These are phyloP conservation scores for Drosophila aldrichi DNA, from an alignment of 2,888 invertebrate genomes.

Conservation along the genomic window DNA sequence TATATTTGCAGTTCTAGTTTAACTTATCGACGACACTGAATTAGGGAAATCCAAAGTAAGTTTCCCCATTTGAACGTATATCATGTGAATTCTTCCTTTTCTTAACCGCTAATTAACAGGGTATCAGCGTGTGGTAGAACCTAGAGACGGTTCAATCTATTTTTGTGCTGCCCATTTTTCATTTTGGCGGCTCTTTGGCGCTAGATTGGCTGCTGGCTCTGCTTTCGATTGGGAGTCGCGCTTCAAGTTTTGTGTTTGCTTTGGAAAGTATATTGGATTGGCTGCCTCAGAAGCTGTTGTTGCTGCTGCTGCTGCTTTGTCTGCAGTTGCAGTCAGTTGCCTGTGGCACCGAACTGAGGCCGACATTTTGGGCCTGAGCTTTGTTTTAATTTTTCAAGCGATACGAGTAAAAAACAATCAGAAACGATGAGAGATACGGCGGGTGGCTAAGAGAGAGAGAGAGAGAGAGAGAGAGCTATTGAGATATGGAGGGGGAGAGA, in stretches of 20 bases:
- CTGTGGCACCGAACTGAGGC: slow-evolving; percentile 38
- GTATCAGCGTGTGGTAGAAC: not conserved
- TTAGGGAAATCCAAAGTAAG: not conserved
- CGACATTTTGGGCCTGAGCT: slow-evolving; percentile 57
- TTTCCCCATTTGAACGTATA: not conserved
- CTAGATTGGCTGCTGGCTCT: slow-evolving; percentile 52
- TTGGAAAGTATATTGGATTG: slow-evolving; percentile 81
- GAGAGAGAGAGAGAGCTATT: not conserved
- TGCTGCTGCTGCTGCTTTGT: not conserved
- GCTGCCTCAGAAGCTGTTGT: slow-evolving; percentile 23
- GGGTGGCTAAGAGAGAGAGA: too few species aligned
- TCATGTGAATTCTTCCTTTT: not conserved
- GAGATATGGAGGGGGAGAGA: too few species aligned
- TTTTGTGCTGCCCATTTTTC: slow-evolving; percentile 23
- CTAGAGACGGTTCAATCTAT: not conserved
- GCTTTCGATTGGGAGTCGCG: slow-evolving; percentile 50
- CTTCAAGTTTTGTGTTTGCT: slow-evolving; percentile 75
- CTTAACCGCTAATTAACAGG: slow-evolving; percentile 6
- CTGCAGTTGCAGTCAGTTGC: slow-evolving; percentile 26
- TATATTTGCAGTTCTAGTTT: too few species aligned
- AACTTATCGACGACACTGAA: not conserved
- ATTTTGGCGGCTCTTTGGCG: slow-evolving; percentile 49
- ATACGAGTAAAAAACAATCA: slow-evolving; percentile 47
- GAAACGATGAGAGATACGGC: not conserved
- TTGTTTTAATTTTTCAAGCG: slow-evolving; percentile 57